Base-by-base conservation (phyloP, 2,888 invertebrate species). In the Dusona sp. region DNA sequence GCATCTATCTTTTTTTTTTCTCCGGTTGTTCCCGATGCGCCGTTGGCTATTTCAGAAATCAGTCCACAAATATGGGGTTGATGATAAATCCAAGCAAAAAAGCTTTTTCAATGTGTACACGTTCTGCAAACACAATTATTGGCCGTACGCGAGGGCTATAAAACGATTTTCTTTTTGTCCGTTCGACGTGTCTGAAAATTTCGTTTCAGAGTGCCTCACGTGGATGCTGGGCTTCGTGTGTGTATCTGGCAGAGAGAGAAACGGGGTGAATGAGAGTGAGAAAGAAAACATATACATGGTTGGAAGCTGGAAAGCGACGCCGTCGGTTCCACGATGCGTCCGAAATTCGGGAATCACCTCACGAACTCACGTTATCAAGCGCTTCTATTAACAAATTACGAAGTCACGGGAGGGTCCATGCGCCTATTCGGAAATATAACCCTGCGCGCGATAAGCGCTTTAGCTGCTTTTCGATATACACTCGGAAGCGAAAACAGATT, bases 341-440 rank as follows among this genome's bases (percentile, higher is more conserved):
- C 68, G n/a, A 85, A 84, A 85, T 87, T 88, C 67, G 57, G 64
- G 67, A 89, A 89, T 88, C 89, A 73, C 83, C 79, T 89, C 89
- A 88, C 89, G 88, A 86, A 89, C 89, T 84, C 79, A 75, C 88
- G 84, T 79, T 88, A 82, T 79, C 88, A 82, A 65, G 72, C 81
- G 68, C 78, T 87, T 87, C 80, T 87, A 89, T 88, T 90, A 88
- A 85, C 81, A 88, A 86, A 90, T 91, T 88, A 88, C 87, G 61
- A 72, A 88, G 82, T 87, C 79, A 81, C 57, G 61, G n/a, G 79
- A 57, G 68, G 19, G 51, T 75, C 45, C 77, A 25, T 25, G 42
- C 48, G 45, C 45, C 19, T 64, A 54, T 45, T 54, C 38, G 65
- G 11, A 57, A 82, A 81, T 64, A 73, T 81, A 85, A 67, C 57